Conservation (phyloP, 2,113 vertebrate genomes). For the Myiopsitta monachus region DNA sequence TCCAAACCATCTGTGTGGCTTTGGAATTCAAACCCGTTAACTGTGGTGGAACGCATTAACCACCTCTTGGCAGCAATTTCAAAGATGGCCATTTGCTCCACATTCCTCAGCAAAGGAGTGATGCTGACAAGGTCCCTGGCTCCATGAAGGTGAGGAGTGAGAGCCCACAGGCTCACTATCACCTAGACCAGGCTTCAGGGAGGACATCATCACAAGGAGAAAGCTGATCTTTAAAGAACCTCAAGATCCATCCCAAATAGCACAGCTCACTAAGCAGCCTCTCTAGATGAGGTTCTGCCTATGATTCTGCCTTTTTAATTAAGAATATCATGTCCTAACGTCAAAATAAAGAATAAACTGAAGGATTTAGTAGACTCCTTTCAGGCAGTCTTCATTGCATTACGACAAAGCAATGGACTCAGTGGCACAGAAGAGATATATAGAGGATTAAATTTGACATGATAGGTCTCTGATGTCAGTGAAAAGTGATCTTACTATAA, state of each 20-base stretch:
- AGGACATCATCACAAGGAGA: background rate
- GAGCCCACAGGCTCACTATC: background rate
- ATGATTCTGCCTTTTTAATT: background rate
- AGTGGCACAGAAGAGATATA: background rate
- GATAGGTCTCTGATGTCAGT: background rate
- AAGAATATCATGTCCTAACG: background rate
- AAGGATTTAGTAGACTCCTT: background rate
- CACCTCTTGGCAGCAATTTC: background rate
- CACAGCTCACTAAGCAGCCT: background rate
- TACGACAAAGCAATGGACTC: background rate
- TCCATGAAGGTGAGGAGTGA: background rate
- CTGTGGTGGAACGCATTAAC: background rate
- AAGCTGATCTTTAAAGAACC: background rate
- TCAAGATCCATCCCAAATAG: background rate
- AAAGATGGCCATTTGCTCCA: background rate
- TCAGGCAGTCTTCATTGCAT: background rate
- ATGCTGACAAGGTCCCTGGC: background rate
- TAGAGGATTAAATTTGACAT: background rate
- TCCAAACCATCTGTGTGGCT: background rate
- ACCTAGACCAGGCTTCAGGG: background rate
- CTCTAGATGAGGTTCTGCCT: background rate
- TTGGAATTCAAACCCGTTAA: background rate
- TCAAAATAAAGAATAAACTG: background rate
- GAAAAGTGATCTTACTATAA: slow-evolving; percentile 19
- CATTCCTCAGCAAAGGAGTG: background rate